phyloP scores from a whole-genome alignment of 1,140 invertebrate species.

The Papilio helenus region DNA sequence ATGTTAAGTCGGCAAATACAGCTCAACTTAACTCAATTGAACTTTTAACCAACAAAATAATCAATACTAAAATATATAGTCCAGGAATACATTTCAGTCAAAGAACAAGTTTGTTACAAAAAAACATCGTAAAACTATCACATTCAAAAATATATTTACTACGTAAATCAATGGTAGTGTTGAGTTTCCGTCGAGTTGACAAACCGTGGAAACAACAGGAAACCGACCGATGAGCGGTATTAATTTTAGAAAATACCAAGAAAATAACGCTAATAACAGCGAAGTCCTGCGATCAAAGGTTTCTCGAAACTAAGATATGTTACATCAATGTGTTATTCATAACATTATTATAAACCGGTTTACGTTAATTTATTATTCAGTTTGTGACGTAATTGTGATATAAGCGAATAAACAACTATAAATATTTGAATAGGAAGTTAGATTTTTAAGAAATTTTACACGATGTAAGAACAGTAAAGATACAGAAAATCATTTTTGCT shows the following conservation, averaged over 20 bases:
- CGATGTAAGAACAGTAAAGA: background rate
- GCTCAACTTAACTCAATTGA: no score
- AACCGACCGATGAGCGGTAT: constrained; percentile 29
- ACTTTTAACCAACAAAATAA: no score
- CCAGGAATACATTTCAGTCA: no score
- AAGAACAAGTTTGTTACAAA: background rate
- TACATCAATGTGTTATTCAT: constrained; percentile 16
- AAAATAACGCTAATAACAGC: constrained; percentile 41
- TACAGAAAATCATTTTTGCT: no score
- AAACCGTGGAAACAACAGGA: constrained; percentile 40
- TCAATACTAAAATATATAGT: no score
- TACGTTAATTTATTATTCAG: constrained; percentile 22
- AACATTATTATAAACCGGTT: constrained; percentile 16
- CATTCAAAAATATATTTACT: background rate
- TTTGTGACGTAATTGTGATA: background rate
- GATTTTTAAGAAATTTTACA: background rate
- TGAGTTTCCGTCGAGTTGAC: constrained; percentile 22
- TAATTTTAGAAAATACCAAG: constrained; percentile 41
- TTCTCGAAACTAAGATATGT: constrained; percentile 43
- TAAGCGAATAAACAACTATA: constrained; percentile 1
- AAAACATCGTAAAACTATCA: background rate
- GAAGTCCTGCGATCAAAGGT: constrained; percentile 45
- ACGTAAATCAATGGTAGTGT: background rate
- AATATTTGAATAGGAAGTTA: background rate
- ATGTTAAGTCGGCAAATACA: no score